Conservation (phyloP, 2,113 vertebrate species). For the Hypocryptadius cinnamomeus region DNA sequence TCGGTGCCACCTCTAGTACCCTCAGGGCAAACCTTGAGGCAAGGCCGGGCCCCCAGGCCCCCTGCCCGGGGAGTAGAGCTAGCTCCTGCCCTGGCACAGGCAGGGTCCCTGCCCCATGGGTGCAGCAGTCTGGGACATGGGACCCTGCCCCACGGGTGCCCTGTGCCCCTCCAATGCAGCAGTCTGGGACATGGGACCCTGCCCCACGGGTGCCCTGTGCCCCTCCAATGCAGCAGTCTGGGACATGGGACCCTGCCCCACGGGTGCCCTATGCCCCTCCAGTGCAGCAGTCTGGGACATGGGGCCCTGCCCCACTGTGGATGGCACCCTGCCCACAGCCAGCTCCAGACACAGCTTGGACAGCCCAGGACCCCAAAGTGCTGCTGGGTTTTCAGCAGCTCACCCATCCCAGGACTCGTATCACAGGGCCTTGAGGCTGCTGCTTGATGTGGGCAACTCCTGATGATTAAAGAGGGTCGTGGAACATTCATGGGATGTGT, state of each 20-base stretch:
- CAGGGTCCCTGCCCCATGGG: neutral
- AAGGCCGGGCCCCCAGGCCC: neutral
- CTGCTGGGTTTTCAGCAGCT: neutral
- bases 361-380: fast-evolving
- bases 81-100: neutral
- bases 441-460: neutral
- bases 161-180: too few relatives aligned
- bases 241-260: neutral
- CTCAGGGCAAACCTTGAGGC: fast-evolving
- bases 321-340: neutral
- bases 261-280: fast-evolving
- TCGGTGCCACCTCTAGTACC: fast-evolving
- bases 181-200: too few relatives aligned
- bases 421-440: neutral
- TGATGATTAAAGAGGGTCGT: neutral
- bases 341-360: neutral
- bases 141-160: too few relatives aligned
- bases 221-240: neutral
- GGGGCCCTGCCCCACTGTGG: neutral
- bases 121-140: neutral
- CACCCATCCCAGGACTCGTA: fast-evolving
- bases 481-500: neutral
- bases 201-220: neutral
- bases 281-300: too few relatives aligned
- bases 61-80: neutral